These are phyloP conservation scores for Kryptopterus vitreolus DNA, from an alignment of 2,797 vertebrate genomes.

Conservation along the genomic window DNA sequence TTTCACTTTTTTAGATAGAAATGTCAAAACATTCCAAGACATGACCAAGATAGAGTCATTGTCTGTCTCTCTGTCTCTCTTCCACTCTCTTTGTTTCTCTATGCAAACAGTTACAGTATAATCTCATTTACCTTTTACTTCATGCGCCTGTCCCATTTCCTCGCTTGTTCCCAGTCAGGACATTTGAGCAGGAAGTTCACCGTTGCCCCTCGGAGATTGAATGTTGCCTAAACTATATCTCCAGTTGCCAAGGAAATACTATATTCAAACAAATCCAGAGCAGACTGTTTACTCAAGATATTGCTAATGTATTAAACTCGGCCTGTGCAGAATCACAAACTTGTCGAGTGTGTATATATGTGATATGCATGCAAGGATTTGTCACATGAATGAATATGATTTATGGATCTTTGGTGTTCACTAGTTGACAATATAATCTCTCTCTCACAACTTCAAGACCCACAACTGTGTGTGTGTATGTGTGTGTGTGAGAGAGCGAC, in stretches of 20 bases:
- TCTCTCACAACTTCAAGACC: no score
- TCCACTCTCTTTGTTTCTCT: conserved; percentile 28
- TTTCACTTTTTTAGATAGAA: background rate
- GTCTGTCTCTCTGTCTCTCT: conserved; percentile 5
- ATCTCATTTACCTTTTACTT: conserved; percentile 58
- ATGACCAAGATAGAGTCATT: background rate
- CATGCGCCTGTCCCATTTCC: conserved; percentile 2
- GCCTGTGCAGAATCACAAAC: conserved; percentile 10
- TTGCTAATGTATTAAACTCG: conserved; percentile 64
- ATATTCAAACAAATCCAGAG: conserved; percentile 66
- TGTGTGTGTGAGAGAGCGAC: no score
- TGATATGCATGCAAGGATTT: background rate
- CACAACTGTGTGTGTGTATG: background rate
- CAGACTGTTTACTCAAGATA: conserved; percentile 65
- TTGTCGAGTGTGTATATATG: conserved; percentile 15
- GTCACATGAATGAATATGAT: background rate
- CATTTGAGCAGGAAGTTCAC: conserved; percentile 60
- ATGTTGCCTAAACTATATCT: conserved; percentile 57
- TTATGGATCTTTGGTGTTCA: background rate
- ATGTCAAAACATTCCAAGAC: no score
- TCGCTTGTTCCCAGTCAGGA: conserved; percentile 31
- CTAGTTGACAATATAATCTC: background rate
- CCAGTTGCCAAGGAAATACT: conserved; percentile 66
- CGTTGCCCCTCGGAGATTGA: conserved; percentile 55
- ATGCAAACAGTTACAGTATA: conserved; percentile 14